Base-by-base conservation (phyloP, 2,797 vertebrate species). In the Notolepis coatsorum region DNA sequence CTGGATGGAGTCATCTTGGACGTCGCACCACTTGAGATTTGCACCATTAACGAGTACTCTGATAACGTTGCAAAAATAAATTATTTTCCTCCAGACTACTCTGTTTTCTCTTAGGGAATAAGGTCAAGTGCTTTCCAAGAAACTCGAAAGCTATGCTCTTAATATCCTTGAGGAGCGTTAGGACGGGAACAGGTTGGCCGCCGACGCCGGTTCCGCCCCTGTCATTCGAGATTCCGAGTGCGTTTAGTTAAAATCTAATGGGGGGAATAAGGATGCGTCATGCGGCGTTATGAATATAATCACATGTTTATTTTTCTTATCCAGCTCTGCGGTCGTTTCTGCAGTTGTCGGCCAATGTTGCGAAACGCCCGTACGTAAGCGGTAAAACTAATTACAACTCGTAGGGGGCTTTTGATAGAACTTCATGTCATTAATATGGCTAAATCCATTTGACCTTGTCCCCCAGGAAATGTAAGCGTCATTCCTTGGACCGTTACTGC, bases 401-500 rank as follows among this genome's bases (percentile, higher is more conserved):
- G 75, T 81, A n/a, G n/a, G n/a, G n/a, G 84, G 72, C 67, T 74
- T 63, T 27, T 47, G 33, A 10, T 13, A 0, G 8, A 39, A 52
- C 15, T 3, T 38, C 64, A 67, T 80, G 82, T 65, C 71, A 77
- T 87, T 79, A 82, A 86, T 88, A 69, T 87, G 72, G 82, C 50
- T 61, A 61, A 52, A 65, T 75, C 27, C 81, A 47, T 73, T 73
- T 85, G 76, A 45, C 69, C 61, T 81, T 77, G 64, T 75, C 81
- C 72, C 81, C 27, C 6, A 89, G 89, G 86, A 80, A 87, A 90
- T 85, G 82, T 84, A 80, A 82, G 68, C 3, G 61, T 73, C 62
- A 90, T 90, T 85, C 86, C 87, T 75, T 91, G 89, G 88, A 88
- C 81, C 38, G 68, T 90, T 81, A 84, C 84, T 71, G 68, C 60